Evolutionary conservation across 2,797 vertebrate species (phyloP).

Genomic region (Esox masquinongy): DNA sequence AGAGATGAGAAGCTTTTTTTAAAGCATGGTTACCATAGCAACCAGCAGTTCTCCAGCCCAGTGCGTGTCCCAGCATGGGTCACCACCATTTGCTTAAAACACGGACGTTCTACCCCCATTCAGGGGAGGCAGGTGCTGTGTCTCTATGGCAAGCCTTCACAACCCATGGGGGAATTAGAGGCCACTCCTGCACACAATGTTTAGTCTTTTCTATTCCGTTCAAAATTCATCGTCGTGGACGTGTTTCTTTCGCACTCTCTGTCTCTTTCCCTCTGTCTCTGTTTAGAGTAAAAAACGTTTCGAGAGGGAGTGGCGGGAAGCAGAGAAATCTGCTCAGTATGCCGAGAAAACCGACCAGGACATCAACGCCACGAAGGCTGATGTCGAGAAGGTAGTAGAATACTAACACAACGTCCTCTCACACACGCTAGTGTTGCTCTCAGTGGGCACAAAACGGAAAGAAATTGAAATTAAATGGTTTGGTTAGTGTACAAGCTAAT

Average conservation of each 20-base stretch:
- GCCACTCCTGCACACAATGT: background rate
- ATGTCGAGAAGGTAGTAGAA: constrained; percentile 84
- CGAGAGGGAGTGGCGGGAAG: constrained; percentile 88
- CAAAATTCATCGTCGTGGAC: constrained; percentile 16
- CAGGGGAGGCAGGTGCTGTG: constrained; percentile 8
- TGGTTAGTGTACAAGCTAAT: too few relatives aligned
- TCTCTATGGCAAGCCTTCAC: background rate
- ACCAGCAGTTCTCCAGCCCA: background rate
- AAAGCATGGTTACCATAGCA: constrained; percentile 1
- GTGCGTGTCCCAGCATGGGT: background rate
- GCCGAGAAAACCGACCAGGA: constrained; percentile 87
- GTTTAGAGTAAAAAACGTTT: constrained; percentile 88
- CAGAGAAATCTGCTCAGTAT: constrained; percentile 80
- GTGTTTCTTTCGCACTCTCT: constrained; percentile 2
- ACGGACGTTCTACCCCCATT: constrained; percentile 20
- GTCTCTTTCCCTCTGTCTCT: background rate
- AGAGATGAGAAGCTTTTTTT: constrained; percentile 10
- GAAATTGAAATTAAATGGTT: too few relatives aligned
- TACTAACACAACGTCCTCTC: background rate
- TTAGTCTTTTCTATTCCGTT: constrained; percentile 28
- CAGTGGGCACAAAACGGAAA: too few relatives aligned
- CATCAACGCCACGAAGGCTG: constrained; percentile 89
- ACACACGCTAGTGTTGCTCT: too few relatives aligned
- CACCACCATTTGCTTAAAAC: constrained; percentile 4
- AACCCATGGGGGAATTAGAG: background rate